A percentile compares a stretch with the other conserved stretches of the same genome.
These are phyloP conservation scores for Lagodon rhomboides DNA, from an alignment of 2,797 vertebrate species.

Conservation along the genomic window DNA sequence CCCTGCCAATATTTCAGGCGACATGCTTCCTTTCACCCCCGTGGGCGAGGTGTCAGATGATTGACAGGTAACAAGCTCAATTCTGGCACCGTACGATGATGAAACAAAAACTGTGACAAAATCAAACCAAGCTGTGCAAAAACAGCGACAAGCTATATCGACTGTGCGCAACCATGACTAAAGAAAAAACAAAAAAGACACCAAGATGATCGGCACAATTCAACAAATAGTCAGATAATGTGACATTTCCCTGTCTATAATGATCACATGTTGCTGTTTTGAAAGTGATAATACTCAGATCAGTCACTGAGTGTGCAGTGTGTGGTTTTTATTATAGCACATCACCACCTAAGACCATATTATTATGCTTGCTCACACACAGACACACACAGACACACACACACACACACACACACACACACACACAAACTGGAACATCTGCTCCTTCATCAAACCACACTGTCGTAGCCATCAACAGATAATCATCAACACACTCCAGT, in stretches of 20 bases:
- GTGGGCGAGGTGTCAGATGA: conserved; percentile 22
- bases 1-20: fast-evolving
- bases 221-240: neutral
- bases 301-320: neutral
- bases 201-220: neutral
- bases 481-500: conserved; percentile 34
- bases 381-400: conserved; percentile 18
- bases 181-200: neutral
- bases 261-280: neutral
- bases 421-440: conserved; percentile 43
- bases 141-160: neutral
- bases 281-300: neutral
- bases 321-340: conserved; percentile 87
- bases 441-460: conserved; percentile 41
- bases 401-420: conserved; percentile 23
- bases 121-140: neutral
- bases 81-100: conserved; percentile 24
- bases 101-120: conserved; percentile 36
- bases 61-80: conserved; percentile 24
- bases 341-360: conserved; percentile 35
- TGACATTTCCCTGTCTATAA: neutral
- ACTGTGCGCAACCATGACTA: neutral
- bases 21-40: conserved; percentile 2
- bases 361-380: conserved; percentile 24
- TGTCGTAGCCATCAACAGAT: conserved; percentile 24